A percentile compares a stretch with the other conserved stretches of the same genome.
Evolutionary conservation across 2,113 vertebrate species (phyloP).

Genomic region (Syrmaticus mikado): DNA sequence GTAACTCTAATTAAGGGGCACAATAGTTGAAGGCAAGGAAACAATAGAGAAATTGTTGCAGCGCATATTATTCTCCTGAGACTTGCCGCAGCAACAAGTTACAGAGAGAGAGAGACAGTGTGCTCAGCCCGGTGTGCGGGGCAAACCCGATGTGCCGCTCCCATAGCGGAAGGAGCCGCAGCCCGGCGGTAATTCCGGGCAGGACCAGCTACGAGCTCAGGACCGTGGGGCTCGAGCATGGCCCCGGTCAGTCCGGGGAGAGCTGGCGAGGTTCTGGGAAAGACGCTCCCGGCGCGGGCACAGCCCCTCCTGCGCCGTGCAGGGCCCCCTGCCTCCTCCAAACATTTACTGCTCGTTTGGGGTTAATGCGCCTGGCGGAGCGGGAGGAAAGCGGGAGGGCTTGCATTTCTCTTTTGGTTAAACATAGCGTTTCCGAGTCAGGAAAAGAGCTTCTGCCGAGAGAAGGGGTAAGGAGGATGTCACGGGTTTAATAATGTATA

Average conservation of each 20-base stretch:
- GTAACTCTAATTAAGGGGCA: slow-evolving; percentile 87
- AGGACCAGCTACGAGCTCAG: not conserved
- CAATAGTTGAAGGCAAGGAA: slow-evolving; percentile 88
- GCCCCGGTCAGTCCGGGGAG: too few relatives aligned
- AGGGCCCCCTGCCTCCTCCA: slow-evolving; percentile 35
- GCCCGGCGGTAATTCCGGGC: not conserved
- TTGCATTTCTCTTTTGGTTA: slow-evolving; percentile 2
- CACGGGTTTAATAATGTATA: not conserved
- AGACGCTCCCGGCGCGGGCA: not conserved
- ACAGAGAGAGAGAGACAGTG: slow-evolving; percentile 64
- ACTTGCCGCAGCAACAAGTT: slow-evolving; percentile 92
- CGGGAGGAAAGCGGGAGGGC: not conserved
- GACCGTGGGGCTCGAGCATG: not conserved
- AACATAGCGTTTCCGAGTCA: not conserved
- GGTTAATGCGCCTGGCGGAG: slow-evolving; percentile 3
- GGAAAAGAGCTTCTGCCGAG: not conserved
- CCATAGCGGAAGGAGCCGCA: slow-evolving; percentile 45
- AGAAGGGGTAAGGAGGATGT: not conserved
- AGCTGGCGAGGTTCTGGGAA: not conserved
- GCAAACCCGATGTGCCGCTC: slow-evolving; percentile 59
- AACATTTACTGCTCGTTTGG: slow-evolving; percentile 16
- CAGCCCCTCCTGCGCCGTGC: slow-evolving; percentile 26
- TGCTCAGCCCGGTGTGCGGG: slow-evolving; percentile 38
- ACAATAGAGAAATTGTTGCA: slow-evolving; percentile 95
- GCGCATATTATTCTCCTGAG: slow-evolving; percentile 92